Evolutionary conservation across 2,113 vertebrate genomes (phyloP), one percentile per base, ranked within the genome.

Genomic region (Bufo gargarizans): DNA sequence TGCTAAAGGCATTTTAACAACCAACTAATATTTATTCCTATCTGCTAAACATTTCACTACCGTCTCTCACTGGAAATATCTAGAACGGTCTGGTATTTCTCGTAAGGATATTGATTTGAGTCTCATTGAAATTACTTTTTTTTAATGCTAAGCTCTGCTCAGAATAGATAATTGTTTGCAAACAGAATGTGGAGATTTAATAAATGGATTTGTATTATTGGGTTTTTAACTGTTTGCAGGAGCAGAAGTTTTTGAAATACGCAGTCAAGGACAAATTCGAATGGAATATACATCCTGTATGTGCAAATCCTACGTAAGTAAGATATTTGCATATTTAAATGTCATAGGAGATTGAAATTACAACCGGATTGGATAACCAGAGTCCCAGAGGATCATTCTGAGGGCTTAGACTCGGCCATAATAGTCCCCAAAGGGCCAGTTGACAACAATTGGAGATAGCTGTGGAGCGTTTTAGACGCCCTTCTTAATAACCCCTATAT

Each of bases 21-120:
- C 53, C 84, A 85, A 72, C 69, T 85, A 74, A 85, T 85, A 76
- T 85, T 74, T 85, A 77, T 85, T 85, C 81, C 71, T 85, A 77
- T 69, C 84, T 77, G 84, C 56, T 74, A 61, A 85, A 77, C 71
- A 59, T 85, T 85, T 76, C 84, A 85, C n/a, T 49, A n/a, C 33
- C 50, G 33, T 77, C 72, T 59, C 84, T 59, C 53, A 49, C 11
- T 45, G 84, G 72, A 76, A 85, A 63, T 61, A 76, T 47, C 47
- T 47, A 59, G 84, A 85, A 59, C 63, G 69, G 69, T 47, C 69
- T 61, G 69, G 8, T 59, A 85, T 85, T 85, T 76, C 55, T 85
- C 53, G 17, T 74, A 85, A 12, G 53, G 56, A 76, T 76, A 85
- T 76, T 85, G 69, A 85, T 85, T 85, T 45, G 33, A 45, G 55